Evolutionary conservation across 1,140 invertebrate genomes (phyloP).

Genomic region (Hycleus cichorii): DNA sequence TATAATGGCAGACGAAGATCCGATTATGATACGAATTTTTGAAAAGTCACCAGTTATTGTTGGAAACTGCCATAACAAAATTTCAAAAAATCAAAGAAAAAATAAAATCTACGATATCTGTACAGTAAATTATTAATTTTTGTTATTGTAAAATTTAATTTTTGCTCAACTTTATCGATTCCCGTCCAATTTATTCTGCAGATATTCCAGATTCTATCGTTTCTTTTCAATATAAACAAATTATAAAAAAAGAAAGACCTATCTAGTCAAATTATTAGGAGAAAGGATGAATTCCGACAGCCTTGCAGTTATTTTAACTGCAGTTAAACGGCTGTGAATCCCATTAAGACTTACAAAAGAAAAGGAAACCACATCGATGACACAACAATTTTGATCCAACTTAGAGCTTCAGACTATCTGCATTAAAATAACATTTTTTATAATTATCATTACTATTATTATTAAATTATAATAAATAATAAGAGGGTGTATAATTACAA

Average conservation of each 20-base stretch:
- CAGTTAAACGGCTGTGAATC: constrained; percentile 21
- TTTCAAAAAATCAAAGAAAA: neutral
- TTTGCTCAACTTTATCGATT: no score
- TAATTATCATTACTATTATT: neutral
- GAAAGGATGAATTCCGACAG: neutral
- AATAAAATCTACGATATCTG: neutral
- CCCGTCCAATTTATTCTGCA: no score
- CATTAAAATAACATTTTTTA: neutral
- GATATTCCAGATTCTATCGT: neutral
- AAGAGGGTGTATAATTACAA: neutral
- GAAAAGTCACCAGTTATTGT: constrained; percentile 13
- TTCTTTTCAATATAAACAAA: no score
- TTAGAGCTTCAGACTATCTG: neutral
- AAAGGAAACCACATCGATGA: neutral
- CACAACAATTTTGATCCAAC: neutral
- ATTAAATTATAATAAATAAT: neutral
- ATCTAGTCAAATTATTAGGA: constrained; percentile 20
- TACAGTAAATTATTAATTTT: neutral
- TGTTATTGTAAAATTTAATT: neutral
- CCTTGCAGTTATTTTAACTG: constrained; percentile 11
- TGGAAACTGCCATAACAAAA: constrained; percentile 2
- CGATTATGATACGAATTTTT: constrained; percentile 55
- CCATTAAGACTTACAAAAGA: constrained; percentile 14
- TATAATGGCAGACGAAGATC: constrained; percentile 49
- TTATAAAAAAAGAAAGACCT: constrained; percentile 7